Evolutionary conservation across 2,888 invertebrate genomes (phyloP).

Genomic region (Rotaria macrura): DNA sequence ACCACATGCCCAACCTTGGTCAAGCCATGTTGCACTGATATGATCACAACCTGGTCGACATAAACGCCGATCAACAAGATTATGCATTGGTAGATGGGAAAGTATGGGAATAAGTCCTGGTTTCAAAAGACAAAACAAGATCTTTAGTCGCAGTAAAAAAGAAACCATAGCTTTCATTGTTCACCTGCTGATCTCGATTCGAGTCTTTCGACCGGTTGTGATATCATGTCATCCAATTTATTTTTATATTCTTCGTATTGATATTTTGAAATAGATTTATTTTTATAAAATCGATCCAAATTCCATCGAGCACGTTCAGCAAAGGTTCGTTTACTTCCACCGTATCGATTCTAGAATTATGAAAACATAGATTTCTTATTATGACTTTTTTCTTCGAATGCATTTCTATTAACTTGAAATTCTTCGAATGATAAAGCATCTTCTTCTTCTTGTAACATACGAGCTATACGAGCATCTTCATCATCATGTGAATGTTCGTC

Average conservation of each 20-base stretch:
- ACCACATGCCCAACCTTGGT: constrained; percentile 83
- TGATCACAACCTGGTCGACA: constrained; percentile 10
- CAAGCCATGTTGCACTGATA: constrained; percentile 43
- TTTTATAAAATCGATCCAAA: not conserved
- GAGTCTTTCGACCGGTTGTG: not conserved
- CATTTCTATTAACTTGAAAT: not conserved
- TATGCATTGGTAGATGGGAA: not conserved
- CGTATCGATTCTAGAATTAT: not conserved
- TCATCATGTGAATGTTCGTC: constrained; percentile 64
- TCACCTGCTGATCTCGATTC: not conserved
- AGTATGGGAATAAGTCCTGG: constrained; percentile 5
- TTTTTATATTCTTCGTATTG: constrained; percentile 7
- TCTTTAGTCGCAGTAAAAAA: no score
- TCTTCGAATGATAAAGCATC: not conserved
- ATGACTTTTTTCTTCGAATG: not conserved
- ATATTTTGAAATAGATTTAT: not conserved
- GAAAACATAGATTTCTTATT: not conserved
- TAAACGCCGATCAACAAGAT: not conserved
- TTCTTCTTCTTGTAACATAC: not conserved
- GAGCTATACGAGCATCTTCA: not conserved
- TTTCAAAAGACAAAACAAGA: not conserved
- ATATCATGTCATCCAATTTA: not conserved
- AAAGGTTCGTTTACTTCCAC: not conserved
- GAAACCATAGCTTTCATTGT: not conserved
- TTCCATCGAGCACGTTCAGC: constrained; percentile 9